Evolutionary conservation across 2,113 vertebrate genomes (phyloP).

Genomic region (Strix uralensis): DNA sequence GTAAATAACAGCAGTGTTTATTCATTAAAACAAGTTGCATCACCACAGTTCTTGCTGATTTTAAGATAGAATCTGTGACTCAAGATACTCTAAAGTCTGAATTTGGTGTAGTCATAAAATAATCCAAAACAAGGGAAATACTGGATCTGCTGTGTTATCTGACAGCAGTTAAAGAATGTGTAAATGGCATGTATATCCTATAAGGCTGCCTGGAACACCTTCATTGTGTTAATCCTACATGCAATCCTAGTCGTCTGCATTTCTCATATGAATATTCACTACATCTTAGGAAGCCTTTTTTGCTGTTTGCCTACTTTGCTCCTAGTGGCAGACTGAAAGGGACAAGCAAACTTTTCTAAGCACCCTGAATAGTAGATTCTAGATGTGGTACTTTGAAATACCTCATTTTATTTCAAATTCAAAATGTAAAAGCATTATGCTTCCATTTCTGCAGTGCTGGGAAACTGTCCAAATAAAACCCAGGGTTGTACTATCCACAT

Average conservation of each 20-base stretch:
- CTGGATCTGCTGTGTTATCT: neutral
- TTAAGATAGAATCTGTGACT: neutral
- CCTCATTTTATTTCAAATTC: neutral
- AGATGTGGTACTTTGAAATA: neutral
- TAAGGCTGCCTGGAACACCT: neutral
- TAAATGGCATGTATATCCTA: neutral
- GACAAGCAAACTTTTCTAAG: neutral
- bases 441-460: neutral
- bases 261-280: neutral
- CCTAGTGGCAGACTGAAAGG: neutral
- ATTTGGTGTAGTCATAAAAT: neutral
- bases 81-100: neutral
- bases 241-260: neutral
- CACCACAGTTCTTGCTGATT: neutral
- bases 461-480: conserved; percentile 53
- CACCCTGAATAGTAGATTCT: neutral
- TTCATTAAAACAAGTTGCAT: neutral
- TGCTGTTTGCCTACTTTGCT: neutral
- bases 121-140: neutral
- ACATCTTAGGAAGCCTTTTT: neutral
- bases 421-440: neutral
- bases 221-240: neutral
- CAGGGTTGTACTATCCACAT: neutral
- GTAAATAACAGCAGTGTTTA: neutral
- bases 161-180: neutral